Base-by-base conservation (phyloP, 30 jellyfish, hydroid and myxozoan genomes). In the Morbakka virulenta region DNA sequence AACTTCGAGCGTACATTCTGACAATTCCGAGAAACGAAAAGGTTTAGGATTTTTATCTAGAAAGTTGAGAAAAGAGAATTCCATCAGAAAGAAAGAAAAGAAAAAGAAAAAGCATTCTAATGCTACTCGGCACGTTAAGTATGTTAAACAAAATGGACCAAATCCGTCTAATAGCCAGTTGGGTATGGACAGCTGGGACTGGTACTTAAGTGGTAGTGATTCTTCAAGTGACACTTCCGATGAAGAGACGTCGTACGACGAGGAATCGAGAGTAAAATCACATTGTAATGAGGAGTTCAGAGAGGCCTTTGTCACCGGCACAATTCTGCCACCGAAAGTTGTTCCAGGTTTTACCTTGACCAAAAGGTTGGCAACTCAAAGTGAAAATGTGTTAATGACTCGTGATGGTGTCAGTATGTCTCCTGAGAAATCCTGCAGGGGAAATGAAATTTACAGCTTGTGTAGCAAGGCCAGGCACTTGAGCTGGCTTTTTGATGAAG, bases 151-250 rank as follows among this genome's bases (percentile, higher is more conserved):
- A 32, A 22, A 23, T 62, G 53, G 78, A 28, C 48, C 51, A 33
- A 69, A 67, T 21, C 69, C 81, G 33, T 11, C 71, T 41, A 75
- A 74, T 17, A 69, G 51, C 1, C 73, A 83, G 87, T 63, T 72
- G n/a, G 71, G 36, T 51, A 80, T 52, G 52, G 51, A 62, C 12
- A 36, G 53, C 63, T 83, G 73, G 57, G 77, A 73, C 47, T 32
- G 50, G 31, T 62, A 74, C 29, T 34, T 53, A 33, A 52, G 75
- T 3, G 87, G 64, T 24, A 69, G 64, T 50, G 62, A 84, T 23
- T 83, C 95, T 11, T 72, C 87, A 6, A 62, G 78, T 52, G 87
- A 73, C 31, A 72, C 83, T 41, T 72, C 87, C 0, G 95, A 83
- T 17, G 95, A 83, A 6, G 95, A 83, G 3, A 17, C 9, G 57